Evolutionary conservation across 1,140 invertebrate species (phyloP).

Genomic region (Chironomus striatipennis): DNA sequence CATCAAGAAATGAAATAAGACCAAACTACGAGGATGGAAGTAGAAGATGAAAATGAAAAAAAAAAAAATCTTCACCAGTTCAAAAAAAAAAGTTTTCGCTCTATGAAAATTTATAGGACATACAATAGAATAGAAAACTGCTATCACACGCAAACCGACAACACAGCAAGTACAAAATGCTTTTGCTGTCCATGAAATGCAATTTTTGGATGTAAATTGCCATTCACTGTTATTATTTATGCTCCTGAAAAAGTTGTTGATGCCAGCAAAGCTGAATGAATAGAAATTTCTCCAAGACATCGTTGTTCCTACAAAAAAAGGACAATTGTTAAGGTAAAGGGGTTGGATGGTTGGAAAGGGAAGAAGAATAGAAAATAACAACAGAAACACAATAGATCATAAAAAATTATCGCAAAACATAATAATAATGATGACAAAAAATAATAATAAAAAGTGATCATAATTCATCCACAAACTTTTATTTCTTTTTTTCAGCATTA

Average conservation of each 20-base stretch:
- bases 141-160: too few species aligned
- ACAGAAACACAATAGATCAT: background rate
- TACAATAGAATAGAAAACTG: too few species aligned
- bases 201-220: background rate
- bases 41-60: background rate
- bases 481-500: too few species aligned
- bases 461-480: too few species aligned
- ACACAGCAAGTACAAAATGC: background rate
- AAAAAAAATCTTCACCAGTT: background rate
- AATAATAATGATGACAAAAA: background rate
- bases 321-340: background rate
- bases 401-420: background rate
- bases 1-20: background rate
- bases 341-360: background rate
- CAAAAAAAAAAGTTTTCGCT: background rate
- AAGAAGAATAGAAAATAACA: background rate
- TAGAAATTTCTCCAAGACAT: background rate
- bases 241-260: background rate
- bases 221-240: background rate
- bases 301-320: background rate
- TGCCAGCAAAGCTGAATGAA: too few species aligned
- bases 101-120: background rate
- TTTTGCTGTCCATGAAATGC: background rate
- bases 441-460: too few species aligned
- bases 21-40: background rate